Evolutionary conservation across 2,113 vertebrate genomes (phyloP).

Genomic region (Oreochromis tanganicae): DNA sequence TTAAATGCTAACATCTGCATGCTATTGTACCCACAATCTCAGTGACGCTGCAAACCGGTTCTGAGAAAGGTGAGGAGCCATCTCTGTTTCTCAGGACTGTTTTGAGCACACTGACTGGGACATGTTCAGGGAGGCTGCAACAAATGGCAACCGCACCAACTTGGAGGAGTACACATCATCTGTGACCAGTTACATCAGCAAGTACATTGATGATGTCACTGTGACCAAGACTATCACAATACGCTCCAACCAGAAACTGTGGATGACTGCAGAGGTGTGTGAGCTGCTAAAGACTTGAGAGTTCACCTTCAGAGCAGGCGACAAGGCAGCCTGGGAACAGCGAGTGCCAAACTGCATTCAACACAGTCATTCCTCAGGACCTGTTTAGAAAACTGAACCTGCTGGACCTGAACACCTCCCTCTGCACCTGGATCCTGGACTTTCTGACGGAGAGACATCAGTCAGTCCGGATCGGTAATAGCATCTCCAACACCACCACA

Average conservation of each 20-base stretch:
- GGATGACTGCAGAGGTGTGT: not conserved
- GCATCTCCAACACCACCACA: not conserved
- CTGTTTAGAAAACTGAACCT: no score
- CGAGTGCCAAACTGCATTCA: not conserved
- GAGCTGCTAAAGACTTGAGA: not conserved
- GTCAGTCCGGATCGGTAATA: not conserved
- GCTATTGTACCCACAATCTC: not conserved
- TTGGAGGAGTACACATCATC: not conserved
- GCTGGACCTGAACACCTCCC: no score
- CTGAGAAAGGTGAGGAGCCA: not conserved
- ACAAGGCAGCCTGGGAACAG: not conserved
- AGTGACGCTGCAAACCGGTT: not conserved
- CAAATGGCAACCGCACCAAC: not conserved
- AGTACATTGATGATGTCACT: not conserved
- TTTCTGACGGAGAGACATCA: not conserved
- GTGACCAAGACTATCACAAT: not conserved
- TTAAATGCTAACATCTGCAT: not conserved
- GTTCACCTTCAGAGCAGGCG: fast-evolving
- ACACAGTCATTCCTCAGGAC: not conserved
- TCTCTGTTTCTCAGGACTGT: not conserved
- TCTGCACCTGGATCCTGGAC: not conserved
- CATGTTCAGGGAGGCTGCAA: not conserved
- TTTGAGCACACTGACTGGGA: not conserved
- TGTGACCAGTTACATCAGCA: not conserved
- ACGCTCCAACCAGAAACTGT: not conserved